Evolutionary conservation across 2,888 invertebrate species (phyloP), one percentile per base, ranked within the genome.

Genomic region (Steromphala cineraria): DNA sequence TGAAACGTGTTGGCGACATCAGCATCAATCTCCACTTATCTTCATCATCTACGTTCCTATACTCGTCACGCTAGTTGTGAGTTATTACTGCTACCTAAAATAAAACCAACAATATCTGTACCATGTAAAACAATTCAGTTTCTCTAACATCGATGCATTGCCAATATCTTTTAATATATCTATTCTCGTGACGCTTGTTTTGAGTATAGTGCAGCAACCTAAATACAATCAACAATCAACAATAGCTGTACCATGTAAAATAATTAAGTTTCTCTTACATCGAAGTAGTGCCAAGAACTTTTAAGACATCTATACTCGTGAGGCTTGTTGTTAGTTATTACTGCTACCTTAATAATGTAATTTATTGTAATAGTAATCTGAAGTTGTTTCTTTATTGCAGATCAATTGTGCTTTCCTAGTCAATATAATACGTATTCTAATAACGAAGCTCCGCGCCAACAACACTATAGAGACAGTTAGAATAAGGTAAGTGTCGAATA

Each of bases 391-490:
- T 82, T 76, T 52, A 31, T 91, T 93, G 80, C 90, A 94, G 94
- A 87, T 94, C 79, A 94, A 94, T 84, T 85, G 93, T 7, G 81
- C 94, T 13, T 93, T 94, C 83, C 90, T 94, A 52, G 87, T 94
- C 21, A 93, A 92, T 81, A 94, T 94, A 62, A 93, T 94, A 67
- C 87, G 93, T 40, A 93, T 94, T 53, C 88, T 94, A 56, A 93
- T 94, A 17, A 94, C 93, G 53, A 94, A 94, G 84, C 88, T 94
- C 21, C 86, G 94, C 74, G 92, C 93, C 0, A 93, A 94, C 82
- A 94, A 93, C 82, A 90, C 93, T 13, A 90, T 93, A 28, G 94
- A 94, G 86, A 92, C 93, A 31, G 92, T 91, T 77, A 93, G 93
- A 85, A 92, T 94, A 52, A 93, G 91, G 92, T 92, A 87, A 85